Conservation (phyloP, 1,140 invertebrate species). For the Calephelis nemesis region DNA sequence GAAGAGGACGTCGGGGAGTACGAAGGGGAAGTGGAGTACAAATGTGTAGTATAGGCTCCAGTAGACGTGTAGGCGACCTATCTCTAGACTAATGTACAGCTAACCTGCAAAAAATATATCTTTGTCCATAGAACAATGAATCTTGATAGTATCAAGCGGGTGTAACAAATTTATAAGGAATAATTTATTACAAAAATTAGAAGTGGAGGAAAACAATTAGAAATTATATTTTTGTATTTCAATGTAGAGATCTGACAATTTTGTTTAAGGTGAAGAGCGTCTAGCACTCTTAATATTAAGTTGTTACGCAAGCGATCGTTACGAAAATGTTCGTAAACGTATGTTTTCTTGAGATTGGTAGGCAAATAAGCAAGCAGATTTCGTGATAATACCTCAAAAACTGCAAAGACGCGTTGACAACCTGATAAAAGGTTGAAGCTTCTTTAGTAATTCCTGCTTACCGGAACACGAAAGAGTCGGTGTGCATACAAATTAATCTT, state of each 20-base stretch:
- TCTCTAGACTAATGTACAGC: not conserved
- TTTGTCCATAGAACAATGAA: not conserved
- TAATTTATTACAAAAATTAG: conserved; percentile 1
- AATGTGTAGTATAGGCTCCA: conserved; percentile 36
- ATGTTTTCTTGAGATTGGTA: no score
- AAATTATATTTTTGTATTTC: conserved; percentile 25
- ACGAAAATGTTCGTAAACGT: no score
- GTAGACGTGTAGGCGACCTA: not conserved
- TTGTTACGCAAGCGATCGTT: no score
- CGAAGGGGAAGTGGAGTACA: conserved; percentile 63
- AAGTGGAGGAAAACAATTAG: conserved; percentile 6
- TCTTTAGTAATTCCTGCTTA: no score
- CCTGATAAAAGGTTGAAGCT: no score
- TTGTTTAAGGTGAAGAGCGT: not conserved
- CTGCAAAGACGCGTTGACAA: no score
- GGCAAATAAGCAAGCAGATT: no score
- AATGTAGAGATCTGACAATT: conserved; percentile 13
- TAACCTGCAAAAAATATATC: not conserved
- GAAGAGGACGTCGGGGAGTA: conserved; percentile 79
- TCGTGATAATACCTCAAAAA: no score
- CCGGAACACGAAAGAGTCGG: no score
- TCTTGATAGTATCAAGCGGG: not conserved
- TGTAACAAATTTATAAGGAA: conserved; percentile 3
- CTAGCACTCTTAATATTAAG: no score
- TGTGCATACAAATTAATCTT: no score